phyloP scores from a whole-genome alignment of 2,888 invertebrate species.

The Muscina levida region DNA sequence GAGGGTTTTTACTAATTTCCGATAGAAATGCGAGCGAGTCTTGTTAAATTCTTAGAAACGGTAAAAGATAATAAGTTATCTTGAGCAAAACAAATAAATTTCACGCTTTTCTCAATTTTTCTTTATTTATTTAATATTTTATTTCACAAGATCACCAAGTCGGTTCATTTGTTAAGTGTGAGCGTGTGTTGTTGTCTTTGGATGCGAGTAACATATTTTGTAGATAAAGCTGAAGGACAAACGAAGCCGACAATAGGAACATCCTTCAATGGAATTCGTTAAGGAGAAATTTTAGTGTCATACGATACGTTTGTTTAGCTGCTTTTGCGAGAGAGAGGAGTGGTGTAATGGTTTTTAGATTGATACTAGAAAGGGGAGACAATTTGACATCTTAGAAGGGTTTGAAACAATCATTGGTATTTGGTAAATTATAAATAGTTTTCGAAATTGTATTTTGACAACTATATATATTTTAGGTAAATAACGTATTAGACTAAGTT shows the following conservation, averaged over 20 bases:
- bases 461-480: too few species aligned
- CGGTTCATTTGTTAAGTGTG: not conserved
- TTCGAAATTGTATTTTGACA: too few species aligned
- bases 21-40: conserved; percentile 19
- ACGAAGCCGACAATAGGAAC: conserved; percentile 13
- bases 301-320: conserved; percentile 13
- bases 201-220: conserved; percentile 22
- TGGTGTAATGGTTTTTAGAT: too few species aligned
- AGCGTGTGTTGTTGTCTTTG: not conserved
- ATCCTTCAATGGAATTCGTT: not conserved
- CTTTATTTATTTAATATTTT: conserved; percentile 47
- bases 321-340: too few species aligned
- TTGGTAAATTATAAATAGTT: too few species aligned
- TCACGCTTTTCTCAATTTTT: conserved; percentile 53
- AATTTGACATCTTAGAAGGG: too few species aligned
- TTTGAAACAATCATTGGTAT: too few species aligned
- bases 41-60: conserved; percentile 34
- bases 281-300: not conserved
- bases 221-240: conserved; percentile 25
- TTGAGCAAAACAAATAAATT: conserved; percentile 59
- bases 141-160: conserved; percentile 29
- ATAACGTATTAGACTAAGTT: too few species aligned
- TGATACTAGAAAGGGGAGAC: too few species aligned
- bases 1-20: conserved; percentile 13
- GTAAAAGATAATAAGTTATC: conserved; percentile 42